These are phyloP conservation scores for Lindbergichthys nudifrons DNA, from an alignment of 2,797 vertebrate species.

Conservation along the genomic window DNA sequence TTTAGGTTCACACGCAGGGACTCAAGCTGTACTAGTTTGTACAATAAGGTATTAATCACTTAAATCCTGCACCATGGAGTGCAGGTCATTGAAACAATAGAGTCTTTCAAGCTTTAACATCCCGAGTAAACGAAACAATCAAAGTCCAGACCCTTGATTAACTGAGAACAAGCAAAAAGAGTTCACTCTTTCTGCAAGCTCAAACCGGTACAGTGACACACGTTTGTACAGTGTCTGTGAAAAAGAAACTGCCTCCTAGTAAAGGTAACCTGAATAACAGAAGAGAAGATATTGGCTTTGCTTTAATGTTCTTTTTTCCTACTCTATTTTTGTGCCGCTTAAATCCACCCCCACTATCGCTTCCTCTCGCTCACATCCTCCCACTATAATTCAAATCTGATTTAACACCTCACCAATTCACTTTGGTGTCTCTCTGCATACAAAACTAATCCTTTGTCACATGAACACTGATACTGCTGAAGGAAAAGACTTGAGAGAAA, in stretches of 20 bases:
- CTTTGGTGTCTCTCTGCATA: conserved; percentile 18
- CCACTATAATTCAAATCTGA: conserved; percentile 67
- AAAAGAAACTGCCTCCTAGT: not conserved
- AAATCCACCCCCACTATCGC: conserved; percentile 47
- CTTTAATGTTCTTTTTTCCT: conserved; percentile 25
- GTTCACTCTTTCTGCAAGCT: conserved; percentile 13
- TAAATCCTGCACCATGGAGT: conserved; percentile 33
- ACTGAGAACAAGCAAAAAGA: conserved; percentile 24
- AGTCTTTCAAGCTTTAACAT: conserved; percentile 62
- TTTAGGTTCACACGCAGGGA: not conserved
- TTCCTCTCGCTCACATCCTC: conserved; percentile 46
- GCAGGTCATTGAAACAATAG: conserved; percentile 63
- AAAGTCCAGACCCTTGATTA: conserved; percentile 65
- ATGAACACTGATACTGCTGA: conserved; percentile 62
- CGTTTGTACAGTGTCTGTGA: not conserved
- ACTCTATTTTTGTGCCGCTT: conserved; percentile 21
- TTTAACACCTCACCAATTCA: conserved; percentile 57
- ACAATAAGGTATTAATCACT: conserved; percentile 26
- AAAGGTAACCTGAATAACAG: conserved; percentile 23
- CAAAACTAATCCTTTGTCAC: conserved; percentile 59
- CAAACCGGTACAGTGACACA: not conserved
- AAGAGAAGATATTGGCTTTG: conserved; percentile 26
- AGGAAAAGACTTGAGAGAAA: conserved; percentile 50
- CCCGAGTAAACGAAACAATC: conserved; percentile 40
- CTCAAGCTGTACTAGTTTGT: conserved; percentile 31